phyloP scores from a whole-genome alignment of 2,888 invertebrate genomes.

The Perithous albicinctus region DNA sequence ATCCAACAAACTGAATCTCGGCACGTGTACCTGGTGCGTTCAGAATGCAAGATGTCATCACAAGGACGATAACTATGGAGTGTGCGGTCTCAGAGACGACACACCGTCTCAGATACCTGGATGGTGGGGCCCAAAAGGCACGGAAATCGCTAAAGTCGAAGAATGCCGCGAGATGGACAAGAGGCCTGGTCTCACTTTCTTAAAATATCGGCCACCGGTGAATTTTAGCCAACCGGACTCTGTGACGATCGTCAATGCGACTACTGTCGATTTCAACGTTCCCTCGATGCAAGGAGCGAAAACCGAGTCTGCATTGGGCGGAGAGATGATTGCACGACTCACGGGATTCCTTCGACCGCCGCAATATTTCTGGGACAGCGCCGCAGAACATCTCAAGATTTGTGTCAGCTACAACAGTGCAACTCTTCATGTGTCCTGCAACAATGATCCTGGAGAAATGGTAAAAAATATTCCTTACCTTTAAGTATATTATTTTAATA shows the following conservation, averaged over 20 bases:
- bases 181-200: slow-evolving; percentile 94
- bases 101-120: slow-evolving; percentile 93
- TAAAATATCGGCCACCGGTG: slow-evolving; percentile 94
- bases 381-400: slow-evolving; percentile 89
- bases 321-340: slow-evolving; percentile 91
- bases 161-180: slow-evolving; percentile 92
- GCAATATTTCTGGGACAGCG: slow-evolving; percentile 88
- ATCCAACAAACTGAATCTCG: slow-evolving; percentile 91
- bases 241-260: slow-evolving; percentile 94
- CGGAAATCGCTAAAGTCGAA: slow-evolving; percentile 90
- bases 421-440: slow-evolving; percentile 85
- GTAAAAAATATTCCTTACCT: slow-evolving; percentile 66
- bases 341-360: slow-evolving; percentile 94
- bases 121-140: slow-evolving; percentile 96
- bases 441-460: slow-evolving; percentile 77
- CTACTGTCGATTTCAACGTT: slow-evolving; percentile 91
- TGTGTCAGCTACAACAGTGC: slow-evolving; percentile 93
- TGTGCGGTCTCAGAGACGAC: slow-evolving; percentile 92
- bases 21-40: slow-evolving; percentile 96
- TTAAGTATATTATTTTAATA: neutral
- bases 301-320: slow-evolving; percentile 89
- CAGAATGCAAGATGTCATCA: slow-evolving; percentile 96
- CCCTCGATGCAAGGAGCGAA: slow-evolving; percentile 89
- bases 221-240: slow-evolving; percentile 95
- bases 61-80: slow-evolving; percentile 93